These are phyloP conservation scores for Dermatophagoides farinae DNA, from an alignment of 1,140 invertebrate species.

Conservation along the genomic window DNA sequence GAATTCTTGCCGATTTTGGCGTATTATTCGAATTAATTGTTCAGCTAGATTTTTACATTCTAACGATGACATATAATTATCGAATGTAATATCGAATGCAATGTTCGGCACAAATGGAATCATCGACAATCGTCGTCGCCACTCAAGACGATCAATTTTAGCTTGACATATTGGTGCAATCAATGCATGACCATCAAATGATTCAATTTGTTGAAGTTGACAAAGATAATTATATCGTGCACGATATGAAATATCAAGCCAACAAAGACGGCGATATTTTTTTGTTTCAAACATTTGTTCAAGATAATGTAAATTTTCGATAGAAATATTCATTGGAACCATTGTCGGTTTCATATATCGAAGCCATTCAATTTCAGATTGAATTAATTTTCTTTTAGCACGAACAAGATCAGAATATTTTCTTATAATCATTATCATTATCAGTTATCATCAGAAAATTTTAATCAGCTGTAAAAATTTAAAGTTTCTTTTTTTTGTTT, in stretches of 20 bases:
- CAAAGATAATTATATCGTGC: neutral
- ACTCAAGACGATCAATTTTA: neutral
- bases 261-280: neutral
- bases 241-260: neutral
- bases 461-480: too few relatives aligned
- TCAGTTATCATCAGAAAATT: too few relatives aligned
- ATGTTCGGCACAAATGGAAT: constrained; percentile 4
- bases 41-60: constrained; percentile 11
- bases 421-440: too few relatives aligned
- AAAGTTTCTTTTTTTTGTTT: too few relatives aligned
- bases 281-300: neutral
- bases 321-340: neutral
- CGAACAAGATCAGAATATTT: neutral
- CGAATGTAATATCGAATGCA: constrained; percentile 6
- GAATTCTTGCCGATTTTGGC: neutral
- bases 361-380: neutral
- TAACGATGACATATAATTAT: constrained; percentile 4
- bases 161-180: neutral
- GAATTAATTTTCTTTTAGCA: neutral
- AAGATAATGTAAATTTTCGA: neutral
- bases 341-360: neutral
- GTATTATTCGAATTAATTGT: constrained; percentile 5
- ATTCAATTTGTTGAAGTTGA: neutral
- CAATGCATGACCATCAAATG: neutral
- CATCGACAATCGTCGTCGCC: neutral